phyloP scores from a whole-genome alignment of 2,888 invertebrate species.

The Hypomecis punctinalis region DNA sequence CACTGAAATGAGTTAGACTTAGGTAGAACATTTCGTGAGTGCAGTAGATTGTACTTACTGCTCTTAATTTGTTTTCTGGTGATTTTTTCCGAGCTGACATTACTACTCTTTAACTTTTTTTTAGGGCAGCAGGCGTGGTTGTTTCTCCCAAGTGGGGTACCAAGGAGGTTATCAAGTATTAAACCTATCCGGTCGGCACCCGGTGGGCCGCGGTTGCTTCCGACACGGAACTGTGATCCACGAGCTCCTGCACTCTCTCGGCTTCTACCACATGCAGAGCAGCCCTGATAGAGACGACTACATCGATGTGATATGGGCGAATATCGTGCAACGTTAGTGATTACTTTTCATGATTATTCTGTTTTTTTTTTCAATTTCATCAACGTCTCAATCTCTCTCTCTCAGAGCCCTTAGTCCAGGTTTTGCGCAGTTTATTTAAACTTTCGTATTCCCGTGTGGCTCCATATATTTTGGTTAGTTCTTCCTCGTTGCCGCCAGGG shows the following conservation, averaged over 20 bases:
- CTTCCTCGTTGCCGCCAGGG: no score
- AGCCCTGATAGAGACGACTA: conserved; percentile 91
- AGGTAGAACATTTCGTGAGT: no score
- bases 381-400: background rate
- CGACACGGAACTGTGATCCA: conserved; percentile 89
- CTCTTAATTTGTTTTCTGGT: no score
- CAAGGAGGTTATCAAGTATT: conserved; percentile 82
- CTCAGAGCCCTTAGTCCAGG: no score
- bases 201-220: conserved; percentile 85
- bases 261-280: conserved; percentile 94
- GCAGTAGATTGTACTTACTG: no score
- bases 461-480: no score
- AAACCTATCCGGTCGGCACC: conserved; percentile 83
- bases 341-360: no score
- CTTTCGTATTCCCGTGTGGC: no score
- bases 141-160: conserved; percentile 81
- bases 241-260: conserved; percentile 91
- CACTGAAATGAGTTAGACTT: no score
- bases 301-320: conserved; percentile 89
- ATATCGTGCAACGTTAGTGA: conserved; percentile 86
- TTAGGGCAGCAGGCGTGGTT: conserved; percentile 76
- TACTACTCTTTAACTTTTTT: no score
- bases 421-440: no score
- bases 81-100: no score
- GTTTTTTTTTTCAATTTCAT: background rate